Evolutionary conservation across 2,888 invertebrate species (phyloP), one percentile per base, ranked within the genome.

Genomic region (Drosophila pullipes): DNA sequence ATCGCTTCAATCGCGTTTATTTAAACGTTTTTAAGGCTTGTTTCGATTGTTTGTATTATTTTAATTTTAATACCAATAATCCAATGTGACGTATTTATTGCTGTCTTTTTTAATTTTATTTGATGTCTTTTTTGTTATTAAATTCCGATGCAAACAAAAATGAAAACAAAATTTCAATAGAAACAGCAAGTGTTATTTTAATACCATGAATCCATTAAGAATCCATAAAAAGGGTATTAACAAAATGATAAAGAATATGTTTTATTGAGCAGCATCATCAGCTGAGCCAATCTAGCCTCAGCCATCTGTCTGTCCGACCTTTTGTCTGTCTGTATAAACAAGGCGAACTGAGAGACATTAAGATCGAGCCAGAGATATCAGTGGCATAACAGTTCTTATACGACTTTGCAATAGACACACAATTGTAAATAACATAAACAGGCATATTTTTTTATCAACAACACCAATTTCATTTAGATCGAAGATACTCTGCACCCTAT

Each of bases 1-100:
- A 64, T 68, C 74, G 44, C 62, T 18, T n/a, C 54, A 67, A 77
- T 68, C 77, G 41, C 49, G 25, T 30, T 54, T 55, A 11, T 64
- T 65, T 44, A 69, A 61, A 41, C 44, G 44, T 47, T 64, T 47
- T 66, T 59, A 53, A 49, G 62, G 58, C 25, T 60, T 39, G 60
- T 33, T 60, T 55, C 39, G 60, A 64, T 73, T 74, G 64, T 53
- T 55, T 66, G 22, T 35, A 13, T 52, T 39, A 37, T 37, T 55
- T 28, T 65, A 16, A 49, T 50, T 28, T 28, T 28, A 57, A 63
- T 63, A 30, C 10, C 18, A 50, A 50, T 55, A 62, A 72, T 55
- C 53, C 22, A 22, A n/a, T 33, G 31, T 52, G 33, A 22, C 25
- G 49, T 55, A 28, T 68, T 67, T 57, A 35, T 33, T 0, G 22